Conservation (phyloP, 2,888 invertebrate genomes). For the Synanthedon formicaeformis region DNA sequence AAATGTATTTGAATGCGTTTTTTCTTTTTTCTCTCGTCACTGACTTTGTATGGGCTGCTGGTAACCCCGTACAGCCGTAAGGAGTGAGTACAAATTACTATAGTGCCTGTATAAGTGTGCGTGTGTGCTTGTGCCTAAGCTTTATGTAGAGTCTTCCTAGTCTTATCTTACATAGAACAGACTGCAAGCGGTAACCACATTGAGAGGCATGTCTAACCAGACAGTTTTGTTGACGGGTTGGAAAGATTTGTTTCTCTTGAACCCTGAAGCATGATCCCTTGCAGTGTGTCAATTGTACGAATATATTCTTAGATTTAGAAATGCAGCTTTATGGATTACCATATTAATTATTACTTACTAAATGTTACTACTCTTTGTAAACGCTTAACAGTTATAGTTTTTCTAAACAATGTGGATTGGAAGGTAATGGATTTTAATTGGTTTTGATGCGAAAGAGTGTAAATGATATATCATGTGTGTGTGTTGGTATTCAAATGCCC, state of each 20-base stretch:
- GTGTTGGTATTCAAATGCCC: conserved; percentile 83
- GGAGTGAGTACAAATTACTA: conserved; percentile 78
- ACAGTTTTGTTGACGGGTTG: conserved; percentile 22
- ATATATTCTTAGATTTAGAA: conserved; percentile 41
- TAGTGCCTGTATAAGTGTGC: conserved; percentile 69
- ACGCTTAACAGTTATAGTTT: conserved; percentile 65
- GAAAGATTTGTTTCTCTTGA: conserved; percentile 48
- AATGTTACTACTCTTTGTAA: conserved; percentile 63
- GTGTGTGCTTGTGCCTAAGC: conserved; percentile 68
- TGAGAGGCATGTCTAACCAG: conserved; percentile 42
- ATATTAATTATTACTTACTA: conserved; percentile 48
- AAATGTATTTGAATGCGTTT: conserved; percentile 73
- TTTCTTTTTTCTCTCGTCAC: conserved; percentile 73
- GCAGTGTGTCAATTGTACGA: conserved; percentile 46
- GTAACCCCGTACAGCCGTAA: conserved; percentile 75
- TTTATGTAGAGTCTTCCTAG: conserved; percentile 63
- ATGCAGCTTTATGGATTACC: conserved; percentile 53
- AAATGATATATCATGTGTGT: conserved; percentile 63
- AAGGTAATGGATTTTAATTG: conserved; percentile 67
- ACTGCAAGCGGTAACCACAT: conserved; percentile 59
- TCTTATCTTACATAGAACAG: conserved; percentile 43
- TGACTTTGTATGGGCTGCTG: conserved; percentile 79
- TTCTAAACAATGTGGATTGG: conserved; percentile 67
- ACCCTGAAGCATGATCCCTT: conserved; percentile 57
- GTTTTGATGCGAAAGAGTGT: conserved; percentile 66